phyloP scores from a whole-genome alignment of 2,113 vertebrate genomes.

The Scomber scombrus region DNA sequence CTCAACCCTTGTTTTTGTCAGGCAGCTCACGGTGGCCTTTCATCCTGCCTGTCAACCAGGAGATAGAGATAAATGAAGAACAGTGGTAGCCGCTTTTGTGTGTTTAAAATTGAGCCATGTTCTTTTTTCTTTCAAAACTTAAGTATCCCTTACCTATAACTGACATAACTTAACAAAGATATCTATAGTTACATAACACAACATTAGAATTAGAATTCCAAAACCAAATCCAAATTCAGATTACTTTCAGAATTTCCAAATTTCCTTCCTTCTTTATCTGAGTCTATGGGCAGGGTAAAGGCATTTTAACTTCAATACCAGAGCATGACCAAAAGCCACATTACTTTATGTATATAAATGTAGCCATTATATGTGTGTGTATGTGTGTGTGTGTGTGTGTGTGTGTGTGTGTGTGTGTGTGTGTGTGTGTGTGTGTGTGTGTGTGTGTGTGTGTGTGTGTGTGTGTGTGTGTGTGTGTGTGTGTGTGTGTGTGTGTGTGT shows the following conservation, averaged over 20 bases:
- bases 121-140: conserved; percentile 11
- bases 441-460: conserved; percentile 7
- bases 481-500: neutral
- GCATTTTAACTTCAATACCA: conserved; percentile 6
- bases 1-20: conserved; percentile 74
- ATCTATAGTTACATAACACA: neutral
- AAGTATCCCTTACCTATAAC: neutral
- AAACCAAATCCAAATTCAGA: too few relatives aligned
- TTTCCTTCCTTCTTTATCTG: neutral
- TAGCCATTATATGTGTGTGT: neutral
- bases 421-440: conserved; percentile 7
- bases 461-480: conserved; percentile 4
- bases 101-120: conserved; percentile 40
- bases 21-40: conserved; percentile 67
- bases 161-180: conserved; percentile 3
- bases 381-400: conserved; percentile 9
- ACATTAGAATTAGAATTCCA: neutral
- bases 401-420: conserved; percentile 7
- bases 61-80: conserved; percentile 58
- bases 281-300: conserved; percentile 1
- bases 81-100: conserved; percentile 32
- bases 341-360: neutral
- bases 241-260: too few relatives aligned
- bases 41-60: conserved; percentile 57
- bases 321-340: too few relatives aligned